Base-by-base conservation (phyloP, 1,140 invertebrate species). In the Drosophila takahashii region DNA sequence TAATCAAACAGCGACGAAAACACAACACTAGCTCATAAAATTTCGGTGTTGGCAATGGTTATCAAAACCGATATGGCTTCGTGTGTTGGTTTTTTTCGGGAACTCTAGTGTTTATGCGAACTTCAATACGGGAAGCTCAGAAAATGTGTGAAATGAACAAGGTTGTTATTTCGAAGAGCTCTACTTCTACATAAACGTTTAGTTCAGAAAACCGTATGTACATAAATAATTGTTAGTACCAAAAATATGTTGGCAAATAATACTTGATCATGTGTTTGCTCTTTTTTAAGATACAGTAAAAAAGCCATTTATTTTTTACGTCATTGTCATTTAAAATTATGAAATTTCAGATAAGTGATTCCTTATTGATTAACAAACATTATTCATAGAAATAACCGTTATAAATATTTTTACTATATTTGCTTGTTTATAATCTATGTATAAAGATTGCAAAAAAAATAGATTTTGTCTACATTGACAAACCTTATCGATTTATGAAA, bases 1-100 rank as follows among this genome's bases (percentile, higher is more conserved):
- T 79, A 84, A 84, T 84, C 81, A 77, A 76, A 67, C 45, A 44
- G 56, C 60, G 39, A 58, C 56, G 60, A 69, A 58, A 69, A 58
- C 51, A 61, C 15, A 62, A 60, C 77, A 70, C 77, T 62, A 77
- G 53, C 50, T 69, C 66, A 34, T 69, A 57, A 56, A 70, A 56
- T 41, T 70, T 80, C 56, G 72, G 56, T 60, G 65, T 61, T 77
- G 65, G 72, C 53, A 27, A 72, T 76, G 60, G 41, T 85, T 77
- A 84, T 84, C 77, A 85, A 69, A 61, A 58, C 79, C 73, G 73
- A 85, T 84, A 77, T 51, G 73, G 64, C 34, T 75, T 58, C 60
- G 53, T 47, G 53, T 47, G 57, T 54, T 59, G 41, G 47, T 50
- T 47, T 65, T 39, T 64, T 47, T 51, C 1, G 42, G 47, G 11